These are phyloP conservation scores for Rhinopomastus cyanomelas DNA, from an alignment of 2,113 vertebrate species.

Conservation along the genomic window DNA sequence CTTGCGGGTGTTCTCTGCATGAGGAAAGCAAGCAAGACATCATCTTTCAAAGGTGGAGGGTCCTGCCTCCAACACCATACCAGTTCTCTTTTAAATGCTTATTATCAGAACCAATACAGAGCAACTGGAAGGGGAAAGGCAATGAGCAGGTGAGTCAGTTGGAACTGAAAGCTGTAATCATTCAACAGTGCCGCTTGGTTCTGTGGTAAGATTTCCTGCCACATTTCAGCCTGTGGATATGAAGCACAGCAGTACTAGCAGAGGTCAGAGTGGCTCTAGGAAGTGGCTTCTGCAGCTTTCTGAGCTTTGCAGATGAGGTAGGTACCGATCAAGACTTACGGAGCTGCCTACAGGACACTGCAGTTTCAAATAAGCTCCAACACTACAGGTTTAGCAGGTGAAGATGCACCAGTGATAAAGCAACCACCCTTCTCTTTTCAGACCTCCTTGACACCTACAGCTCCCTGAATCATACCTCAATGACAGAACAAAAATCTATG, in stretches of 20 bases:
- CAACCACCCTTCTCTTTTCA: neutral
- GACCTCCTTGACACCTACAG: neutral
- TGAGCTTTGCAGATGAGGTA: neutral
- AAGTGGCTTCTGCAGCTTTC: neutral
- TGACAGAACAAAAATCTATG: accelerated
- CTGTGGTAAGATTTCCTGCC: neutral
- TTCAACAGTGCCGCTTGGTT: neutral
- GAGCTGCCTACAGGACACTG: neutral
- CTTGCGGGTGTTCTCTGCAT: neutral
- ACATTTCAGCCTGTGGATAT: neutral
- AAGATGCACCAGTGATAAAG: neutral
- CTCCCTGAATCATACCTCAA: neutral
- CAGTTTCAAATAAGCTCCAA: neutral
- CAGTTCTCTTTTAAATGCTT: neutral
- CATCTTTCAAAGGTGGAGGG: neutral
- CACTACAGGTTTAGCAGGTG: neutral
- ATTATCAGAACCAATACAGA: neutral
- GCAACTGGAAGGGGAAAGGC: neutral
- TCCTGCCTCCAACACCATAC: neutral
- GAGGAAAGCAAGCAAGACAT: neutral
- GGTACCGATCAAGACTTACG: neutral
- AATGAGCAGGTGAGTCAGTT: neutral
- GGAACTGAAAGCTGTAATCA: neutral
- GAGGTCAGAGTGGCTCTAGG: neutral
- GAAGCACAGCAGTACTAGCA: neutral